Base-by-base conservation (phyloP, 2,888 invertebrate genomes). In the Diachrysia chrysitis region DNA sequence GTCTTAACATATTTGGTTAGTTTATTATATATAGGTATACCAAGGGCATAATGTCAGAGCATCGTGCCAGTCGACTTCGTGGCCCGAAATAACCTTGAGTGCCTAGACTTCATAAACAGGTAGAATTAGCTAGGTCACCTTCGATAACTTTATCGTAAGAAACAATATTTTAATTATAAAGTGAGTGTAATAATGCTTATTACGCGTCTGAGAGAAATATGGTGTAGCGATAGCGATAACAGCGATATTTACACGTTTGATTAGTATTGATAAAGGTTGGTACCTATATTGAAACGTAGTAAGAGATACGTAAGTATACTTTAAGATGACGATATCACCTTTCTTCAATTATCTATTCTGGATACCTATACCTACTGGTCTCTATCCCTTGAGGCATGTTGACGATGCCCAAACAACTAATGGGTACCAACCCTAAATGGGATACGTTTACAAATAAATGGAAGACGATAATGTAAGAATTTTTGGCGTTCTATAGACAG, bases 71-170 rank as follows among this genome's bases (percentile, higher is more conserved):
- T 68, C 65, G 59, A 66, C 53, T 67, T 68, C 55, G 35, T 56
- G 70, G 71, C 59, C 63, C 60, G 61, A 57, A 77, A 78, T 73
- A 78, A 79, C 78, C 69, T 79, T 73, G 59, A 55, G 7, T 48
- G 57, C 67, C 71, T 80, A 74, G 69, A 73, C 76, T 68, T 67
- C 17, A 62, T 58, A 71, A 76, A 69, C 77, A 80, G 78, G 80
- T 78, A 78, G 62, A 81, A 69, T 69, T 70, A 64, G 68, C n/a
- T 74, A 57, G 78, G 82, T 82, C 76, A 82, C 81, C 82, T 82
- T 78, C 62, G 56, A 72, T 69, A 73, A 71, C 54, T 65, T 75
- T 69, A 65, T 72, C 73, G 60, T 63, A 76, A 48, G 73, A 65
- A 67, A 65, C 62, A 64, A 63, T 64, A 64, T 70, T 71, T 53